Conservation (phyloP, 2,888 invertebrate genomes). For the Ceramica pisi region DNA sequence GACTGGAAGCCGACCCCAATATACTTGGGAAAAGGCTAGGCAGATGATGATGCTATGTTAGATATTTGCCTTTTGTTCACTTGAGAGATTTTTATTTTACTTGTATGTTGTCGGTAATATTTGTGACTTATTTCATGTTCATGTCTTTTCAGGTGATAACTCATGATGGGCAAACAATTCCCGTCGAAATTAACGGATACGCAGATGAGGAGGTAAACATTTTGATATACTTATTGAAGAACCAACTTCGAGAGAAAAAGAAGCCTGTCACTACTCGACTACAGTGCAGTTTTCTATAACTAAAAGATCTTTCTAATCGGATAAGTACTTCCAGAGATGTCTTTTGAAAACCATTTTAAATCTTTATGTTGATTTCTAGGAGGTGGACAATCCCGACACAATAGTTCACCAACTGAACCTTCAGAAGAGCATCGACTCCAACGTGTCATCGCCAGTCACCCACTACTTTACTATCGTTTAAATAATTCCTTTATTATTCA, state of each 20-base stretch:
- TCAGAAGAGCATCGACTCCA: conserved; percentile 72
- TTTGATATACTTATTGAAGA: too few species aligned
- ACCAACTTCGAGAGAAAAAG: too few species aligned
- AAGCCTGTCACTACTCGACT: too few species aligned
- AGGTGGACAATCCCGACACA: conserved; percentile 68
- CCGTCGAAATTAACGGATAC: conserved; percentile 86
- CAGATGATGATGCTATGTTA: too few species aligned
- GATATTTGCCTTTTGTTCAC: not conserved
- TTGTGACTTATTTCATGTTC: not conserved
- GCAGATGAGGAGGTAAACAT: conserved; percentile 79
- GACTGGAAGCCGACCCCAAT: too few species aligned
- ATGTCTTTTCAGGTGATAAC: conserved; percentile 84
- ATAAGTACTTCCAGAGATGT: too few species aligned
- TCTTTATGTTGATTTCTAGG: conserved; percentile 62
- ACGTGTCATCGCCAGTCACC: conserved; percentile 72
- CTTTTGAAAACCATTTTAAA: too few species aligned
- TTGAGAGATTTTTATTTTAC: not conserved
- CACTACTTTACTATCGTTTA: conserved; percentile 82
- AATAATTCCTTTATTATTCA: conserved; percentile 2
- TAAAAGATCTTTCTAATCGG: too few species aligned
- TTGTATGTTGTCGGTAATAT: not conserved
- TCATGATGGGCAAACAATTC: conserved; percentile 89
- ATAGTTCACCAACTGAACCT: conserved; percentile 75
- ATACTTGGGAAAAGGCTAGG: too few species aligned
- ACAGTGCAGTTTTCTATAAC: too few species aligned